phyloP scores from a whole-genome alignment of 2,888 invertebrate genomes.

The Eulithis prunata region DNA sequence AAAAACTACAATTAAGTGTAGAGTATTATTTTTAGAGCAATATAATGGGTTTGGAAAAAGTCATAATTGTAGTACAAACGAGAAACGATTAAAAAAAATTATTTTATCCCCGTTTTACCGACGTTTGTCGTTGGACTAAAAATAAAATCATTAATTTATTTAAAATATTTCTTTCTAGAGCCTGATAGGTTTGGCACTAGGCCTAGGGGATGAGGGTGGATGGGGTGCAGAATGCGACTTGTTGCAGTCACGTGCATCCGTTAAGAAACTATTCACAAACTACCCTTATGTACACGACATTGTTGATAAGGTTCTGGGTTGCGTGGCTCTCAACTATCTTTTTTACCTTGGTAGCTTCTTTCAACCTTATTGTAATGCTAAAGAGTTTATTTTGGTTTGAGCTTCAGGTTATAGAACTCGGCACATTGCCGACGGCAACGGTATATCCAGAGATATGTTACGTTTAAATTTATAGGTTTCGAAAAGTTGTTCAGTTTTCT shows the following conservation, averaged over 20 bases:
- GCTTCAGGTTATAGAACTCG: constrained; percentile 6
- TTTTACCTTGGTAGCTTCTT: constrained; percentile 10
- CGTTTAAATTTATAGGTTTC: constrained; percentile 22
- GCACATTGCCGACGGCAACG: constrained; percentile 34
- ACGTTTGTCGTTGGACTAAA: too few species aligned
- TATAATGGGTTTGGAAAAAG: too few species aligned
- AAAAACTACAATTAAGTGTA: too few species aligned
- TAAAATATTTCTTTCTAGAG: too few species aligned
- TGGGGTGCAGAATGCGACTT: constrained; percentile 65
- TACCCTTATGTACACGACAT: constrained; percentile 47
- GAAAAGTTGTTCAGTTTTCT: constrained; percentile 3
- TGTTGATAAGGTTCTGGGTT: constrained; percentile 28
- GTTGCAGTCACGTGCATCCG: constrained; percentile 73
- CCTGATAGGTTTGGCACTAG: constrained; percentile 39
- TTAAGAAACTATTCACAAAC: constrained; percentile 53
- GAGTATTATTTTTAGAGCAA: too few species aligned
- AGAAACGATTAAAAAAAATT: too few species aligned
- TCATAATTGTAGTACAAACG: too few species aligned
- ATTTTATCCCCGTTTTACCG: too few species aligned
- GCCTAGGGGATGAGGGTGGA: constrained; percentile 48
- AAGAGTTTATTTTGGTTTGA: constrained; percentile 9
- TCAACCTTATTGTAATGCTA: constrained; percentile 13
- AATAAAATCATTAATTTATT: too few species aligned
- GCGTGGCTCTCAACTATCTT: constrained; percentile 30
- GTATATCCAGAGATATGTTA: constrained; percentile 18